Conservation (phyloP, 2,888 invertebrate species). For the Leucoptera coffeella region DNA sequence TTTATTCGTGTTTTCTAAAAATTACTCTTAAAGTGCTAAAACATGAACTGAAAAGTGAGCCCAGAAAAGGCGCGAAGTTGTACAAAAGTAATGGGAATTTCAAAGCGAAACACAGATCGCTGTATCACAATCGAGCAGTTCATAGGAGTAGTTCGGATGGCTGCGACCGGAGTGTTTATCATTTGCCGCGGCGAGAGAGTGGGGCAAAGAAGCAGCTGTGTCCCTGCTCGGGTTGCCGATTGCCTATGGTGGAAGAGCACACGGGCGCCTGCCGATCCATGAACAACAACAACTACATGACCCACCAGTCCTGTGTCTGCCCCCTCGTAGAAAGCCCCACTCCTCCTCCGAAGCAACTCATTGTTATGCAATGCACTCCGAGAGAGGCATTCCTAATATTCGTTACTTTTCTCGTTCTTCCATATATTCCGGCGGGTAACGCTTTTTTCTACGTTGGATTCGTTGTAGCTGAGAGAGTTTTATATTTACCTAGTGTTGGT, state of each 20-base stretch:
- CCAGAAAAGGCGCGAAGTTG: constrained; percentile 23
- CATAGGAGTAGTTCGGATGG: constrained; percentile 32
- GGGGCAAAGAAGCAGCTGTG: constrained; percentile 33
- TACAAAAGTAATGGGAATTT: constrained; percentile 28
- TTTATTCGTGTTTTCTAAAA: constrained; percentile 59
- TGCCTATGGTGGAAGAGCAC: constrained; percentile 61
- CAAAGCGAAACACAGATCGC: constrained; percentile 38
- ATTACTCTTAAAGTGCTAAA: constrained; percentile 29
- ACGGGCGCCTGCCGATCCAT: constrained; percentile 62
- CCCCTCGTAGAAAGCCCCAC: constrained; percentile 17
- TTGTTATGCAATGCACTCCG: constrained; percentile 14
- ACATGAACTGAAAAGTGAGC: constrained; percentile 18
- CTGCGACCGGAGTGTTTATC: constrained; percentile 30
- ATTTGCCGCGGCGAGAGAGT: constrained; percentile 27
- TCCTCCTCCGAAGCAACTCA: constrained; percentile 10
- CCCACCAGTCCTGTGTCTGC: constrained; percentile 45
- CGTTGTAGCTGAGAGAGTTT: constrained; percentile 92
- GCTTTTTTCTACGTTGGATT: constrained; percentile 97
- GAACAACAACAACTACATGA: constrained; percentile 65
- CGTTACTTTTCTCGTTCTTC: constrained; percentile 75
- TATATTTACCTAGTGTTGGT: constrained; percentile 95
- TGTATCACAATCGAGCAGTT: constrained; percentile 24
- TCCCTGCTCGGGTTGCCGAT: constrained; percentile 64
- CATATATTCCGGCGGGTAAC: constrained; percentile 94
- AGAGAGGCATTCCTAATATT: constrained; percentile 52